Base-by-base conservation (phyloP, 2,797 vertebrate species). In the Lutjanus argentimaculatus region DNA sequence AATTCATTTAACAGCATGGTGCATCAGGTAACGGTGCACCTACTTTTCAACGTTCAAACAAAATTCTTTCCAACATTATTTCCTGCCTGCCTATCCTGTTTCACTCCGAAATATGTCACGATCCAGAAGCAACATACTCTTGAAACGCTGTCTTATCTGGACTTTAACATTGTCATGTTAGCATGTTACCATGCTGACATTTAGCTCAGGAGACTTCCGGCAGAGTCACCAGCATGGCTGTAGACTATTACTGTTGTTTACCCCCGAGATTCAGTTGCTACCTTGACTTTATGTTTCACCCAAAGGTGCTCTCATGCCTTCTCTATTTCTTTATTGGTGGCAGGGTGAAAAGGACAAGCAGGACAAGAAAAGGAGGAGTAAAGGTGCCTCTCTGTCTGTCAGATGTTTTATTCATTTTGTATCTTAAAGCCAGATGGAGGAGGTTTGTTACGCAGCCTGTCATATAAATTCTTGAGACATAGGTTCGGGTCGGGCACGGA, bases 381-480 rank as follows among this genome's bases (percentile, higher is more conserved):
- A 85, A 88, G 87, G 67, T 89, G 88, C 87, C 85, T 85, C 79
- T 82, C 36, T 77, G 85, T 88, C 89, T 86, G 88, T 93, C 92
- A 92, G 82, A 89, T 89, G 88, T 78, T 92, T 88, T 88, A 85
- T 87, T 91, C 82, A 89, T 90, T 86, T 76, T 73, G 62, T 82
- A 79, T 85, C 83, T 78, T 64, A 67, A 80, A 77, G 80, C 86
- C 92, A 92, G 89, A 90, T 91, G 90, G 91, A 80, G 86, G 85
- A 80, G 68, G 72, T 92, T 92, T 88, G 87, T 84, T 87, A 79
- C 75, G 61, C 83, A 71, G 78, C 51, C 61, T 48, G 87, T 84
- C 86, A 75, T 71, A 88, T 88, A 84, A 81, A 87, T 90, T 89
- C 80, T 86, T 75, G 22, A 86, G 84, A 77, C 71, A 66, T 40